Evolutionary conservation across 2,888 invertebrate species (phyloP).

Genomic region (Eledona agricola): DNA sequence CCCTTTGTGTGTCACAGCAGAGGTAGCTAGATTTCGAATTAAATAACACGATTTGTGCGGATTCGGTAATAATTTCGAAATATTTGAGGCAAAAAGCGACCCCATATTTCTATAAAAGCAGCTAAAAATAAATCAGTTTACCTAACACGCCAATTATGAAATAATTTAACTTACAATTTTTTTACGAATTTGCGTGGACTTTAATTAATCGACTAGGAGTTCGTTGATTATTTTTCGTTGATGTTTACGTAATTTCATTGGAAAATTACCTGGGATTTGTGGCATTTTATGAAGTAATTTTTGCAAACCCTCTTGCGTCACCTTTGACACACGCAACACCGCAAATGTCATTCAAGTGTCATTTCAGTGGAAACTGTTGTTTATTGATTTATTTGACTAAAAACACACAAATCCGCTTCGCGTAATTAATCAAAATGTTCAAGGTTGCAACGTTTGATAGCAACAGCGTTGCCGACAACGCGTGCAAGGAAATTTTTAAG

Average conservation of each 20-base stretch:
- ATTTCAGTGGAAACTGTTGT: too few species aligned
- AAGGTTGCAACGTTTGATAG: slow-evolving; percentile 42
- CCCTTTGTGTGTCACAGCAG: slow-evolving; percentile 37
- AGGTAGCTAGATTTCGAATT: slow-evolving; percentile 2
- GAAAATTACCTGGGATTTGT: slow-evolving; percentile 19
- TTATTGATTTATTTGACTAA: too few species aligned
- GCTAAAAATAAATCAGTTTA: too few species aligned
- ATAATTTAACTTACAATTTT: too few species aligned
- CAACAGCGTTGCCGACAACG: slow-evolving; percentile 37
- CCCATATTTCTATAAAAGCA: too few species aligned
- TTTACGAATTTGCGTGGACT: too few species aligned
- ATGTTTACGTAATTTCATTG: slow-evolving; percentile 29
- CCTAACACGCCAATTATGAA: not conserved
- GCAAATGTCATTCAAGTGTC: too few species aligned
- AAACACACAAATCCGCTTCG: too few species aligned
- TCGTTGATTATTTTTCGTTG: not conserved
- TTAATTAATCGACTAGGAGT: slow-evolving; percentile 1
- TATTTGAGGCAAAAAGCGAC: too few species aligned
- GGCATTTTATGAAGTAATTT: slow-evolving; percentile 7
- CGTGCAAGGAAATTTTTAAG: slow-evolving; percentile 44
- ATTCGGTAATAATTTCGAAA: too few species aligned
- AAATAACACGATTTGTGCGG: not conserved
- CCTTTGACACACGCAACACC: slow-evolving; percentile 21
- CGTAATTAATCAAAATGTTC: slow-evolving; percentile 42
- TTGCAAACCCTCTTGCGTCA: too few species aligned